Evolutionary conservation across 2,113 vertebrate species (phyloP).

Genomic region (Perca flavescens): DNA sequence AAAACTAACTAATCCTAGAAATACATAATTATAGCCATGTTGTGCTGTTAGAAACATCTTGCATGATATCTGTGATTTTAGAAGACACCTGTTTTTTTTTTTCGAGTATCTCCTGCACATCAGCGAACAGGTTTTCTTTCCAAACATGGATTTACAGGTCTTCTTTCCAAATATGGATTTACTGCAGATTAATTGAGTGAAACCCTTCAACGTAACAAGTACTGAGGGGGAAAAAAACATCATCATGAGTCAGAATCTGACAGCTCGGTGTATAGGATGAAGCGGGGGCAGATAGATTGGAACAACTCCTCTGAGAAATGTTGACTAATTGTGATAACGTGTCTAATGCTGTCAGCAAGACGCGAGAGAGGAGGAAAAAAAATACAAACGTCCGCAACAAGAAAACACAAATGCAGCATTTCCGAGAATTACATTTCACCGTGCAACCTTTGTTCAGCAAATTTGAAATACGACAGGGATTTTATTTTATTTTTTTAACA

Average conservation of each 20-base stretch:
- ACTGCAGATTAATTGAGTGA: constrained; percentile 39
- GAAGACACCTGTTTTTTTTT: constrained; percentile 17
- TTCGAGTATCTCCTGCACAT: neutral
- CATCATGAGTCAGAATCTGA: constrained; percentile 30
- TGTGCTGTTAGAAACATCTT: neutral
- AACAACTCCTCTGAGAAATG: constrained; percentile 30
- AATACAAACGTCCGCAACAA: neutral
- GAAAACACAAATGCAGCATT: constrained; percentile 64
- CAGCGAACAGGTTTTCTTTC: constrained; percentile 4
- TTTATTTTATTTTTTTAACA: neutral
- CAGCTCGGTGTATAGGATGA: constrained; percentile 19
- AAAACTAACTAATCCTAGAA: neutral
- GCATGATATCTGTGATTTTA: neutral
- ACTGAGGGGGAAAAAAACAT: neutral
- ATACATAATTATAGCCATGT: neutral
- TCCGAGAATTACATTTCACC: constrained; percentile 41
- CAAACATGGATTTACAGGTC: constrained; percentile 25
- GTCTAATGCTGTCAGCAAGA: constrained; percentile 47
- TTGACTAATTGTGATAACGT: constrained; percentile 63
- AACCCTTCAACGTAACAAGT: neutral
- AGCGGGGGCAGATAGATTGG: constrained; percentile 7
- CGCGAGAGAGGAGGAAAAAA: neutral
- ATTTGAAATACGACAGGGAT: constrained; percentile 16
- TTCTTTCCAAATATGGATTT: constrained; percentile 14
- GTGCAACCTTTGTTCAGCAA: constrained; percentile 60